Conservation (phyloP, 1,140 invertebrate species). For the Marisa cornuarietis region DNA sequence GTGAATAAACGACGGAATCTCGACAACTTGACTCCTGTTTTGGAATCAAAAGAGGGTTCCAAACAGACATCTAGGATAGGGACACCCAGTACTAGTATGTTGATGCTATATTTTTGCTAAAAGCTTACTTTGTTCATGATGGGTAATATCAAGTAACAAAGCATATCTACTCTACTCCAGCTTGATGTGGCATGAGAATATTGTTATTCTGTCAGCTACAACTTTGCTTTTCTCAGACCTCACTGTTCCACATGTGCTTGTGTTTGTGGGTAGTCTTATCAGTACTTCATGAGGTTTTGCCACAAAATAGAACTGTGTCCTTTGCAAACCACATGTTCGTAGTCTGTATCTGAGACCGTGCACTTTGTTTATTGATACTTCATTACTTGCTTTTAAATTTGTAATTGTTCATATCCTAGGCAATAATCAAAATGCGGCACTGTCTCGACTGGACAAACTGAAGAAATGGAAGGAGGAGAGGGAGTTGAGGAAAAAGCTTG, state of each 20-base stretch:
- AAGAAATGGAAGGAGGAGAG: slow-evolving; percentile 49
- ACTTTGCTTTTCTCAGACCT: no score
- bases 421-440: slow-evolving; percentile 6
- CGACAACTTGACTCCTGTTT: slow-evolving; percentile 32
- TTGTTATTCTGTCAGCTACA: no score
- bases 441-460: slow-evolving; percentile 26
- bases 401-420: neutral
- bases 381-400: neutral
- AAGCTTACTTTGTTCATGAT: neutral
- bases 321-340: neutral
- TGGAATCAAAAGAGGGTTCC: slow-evolving; percentile 25
- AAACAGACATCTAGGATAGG: slow-evolving; percentile 1
- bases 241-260: neutral
- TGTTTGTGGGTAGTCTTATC: neutral
- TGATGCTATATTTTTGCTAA: neutral
- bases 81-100: slow-evolving; percentile 1
- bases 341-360: neutral
- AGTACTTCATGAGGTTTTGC: neutral
- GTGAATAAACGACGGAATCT: slow-evolving; percentile 35
- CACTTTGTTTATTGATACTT: neutral
- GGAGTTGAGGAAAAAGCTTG: slow-evolving; percentile 43
- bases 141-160: neutral
- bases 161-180: no score
- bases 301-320: neutral
- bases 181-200: no score